Conservation (phyloP, 2,113 vertebrate genomes). For the Lasiurus cinereus region DNA sequence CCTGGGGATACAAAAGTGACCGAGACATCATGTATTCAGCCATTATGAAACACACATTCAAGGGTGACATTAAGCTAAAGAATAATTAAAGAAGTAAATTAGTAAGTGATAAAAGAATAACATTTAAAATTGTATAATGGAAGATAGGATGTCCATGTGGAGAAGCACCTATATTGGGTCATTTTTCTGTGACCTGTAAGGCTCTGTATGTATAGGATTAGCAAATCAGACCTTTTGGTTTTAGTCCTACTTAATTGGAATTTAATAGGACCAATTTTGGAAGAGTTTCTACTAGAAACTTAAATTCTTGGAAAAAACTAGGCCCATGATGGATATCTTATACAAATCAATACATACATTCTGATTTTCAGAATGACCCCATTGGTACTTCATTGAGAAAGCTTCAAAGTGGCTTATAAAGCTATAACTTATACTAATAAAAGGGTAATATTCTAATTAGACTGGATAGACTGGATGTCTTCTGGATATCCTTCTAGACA, state of each 20-base stretch:
- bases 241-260: background rate
- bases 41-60: background rate
- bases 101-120: constrained; percentile 36
- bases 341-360: background rate
- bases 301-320: background rate
- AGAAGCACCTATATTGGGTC: background rate
- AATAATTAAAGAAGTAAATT: constrained; percentile 36
- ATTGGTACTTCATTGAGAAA: background rate
- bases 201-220: background rate
- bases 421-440: too few species aligned
- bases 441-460: too few species aligned
- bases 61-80: background rate
- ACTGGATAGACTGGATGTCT: too few species aligned
- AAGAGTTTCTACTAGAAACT: background rate
- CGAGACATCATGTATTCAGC: background rate
- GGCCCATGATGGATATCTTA: background rate
- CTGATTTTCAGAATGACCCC: background rate
- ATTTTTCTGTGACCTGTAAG: constrained; percentile 26
- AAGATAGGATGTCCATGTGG: background rate
- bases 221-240: background rate
- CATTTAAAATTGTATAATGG: background rate
- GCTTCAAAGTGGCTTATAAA: too few species aligned
- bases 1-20: background rate
- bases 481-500: too few species aligned
- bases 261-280: background rate